phyloP scores from a whole-genome alignment of 2,113 vertebrate species.

The Scomber scombrus region DNA sequence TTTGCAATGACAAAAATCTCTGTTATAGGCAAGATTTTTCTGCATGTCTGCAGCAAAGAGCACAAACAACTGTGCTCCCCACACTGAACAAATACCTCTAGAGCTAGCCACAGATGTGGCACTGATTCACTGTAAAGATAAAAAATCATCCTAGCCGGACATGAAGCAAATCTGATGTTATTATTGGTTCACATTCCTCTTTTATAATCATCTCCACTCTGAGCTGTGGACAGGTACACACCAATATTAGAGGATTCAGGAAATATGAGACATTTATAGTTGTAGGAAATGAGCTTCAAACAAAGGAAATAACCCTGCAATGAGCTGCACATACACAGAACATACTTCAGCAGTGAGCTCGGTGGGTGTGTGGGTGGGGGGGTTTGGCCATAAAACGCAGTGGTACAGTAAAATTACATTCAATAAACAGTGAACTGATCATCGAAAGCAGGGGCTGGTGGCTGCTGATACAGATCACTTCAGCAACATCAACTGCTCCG shows the following conservation, averaged over 20 bases:
- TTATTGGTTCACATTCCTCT: conserved; percentile 47
- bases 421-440: conserved; percentile 58
- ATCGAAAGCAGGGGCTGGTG: conserved; percentile 38
- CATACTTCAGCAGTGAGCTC: conserved; percentile 15
- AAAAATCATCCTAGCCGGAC: conserved; percentile 36
- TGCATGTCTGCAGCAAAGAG: conserved; percentile 9
- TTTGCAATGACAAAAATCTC: conserved; percentile 26
- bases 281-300: conserved; percentile 53
- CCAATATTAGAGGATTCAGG: conserved; percentile 50
- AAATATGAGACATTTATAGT: conserved; percentile 48
- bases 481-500: conserved; percentile 14
- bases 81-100: conserved; percentile 10
- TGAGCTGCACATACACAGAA: conserved; percentile 8
- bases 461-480: conserved; percentile 28
- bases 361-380: neutral
- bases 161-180: conserved; percentile 41
- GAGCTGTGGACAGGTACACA: neutral
- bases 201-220: conserved; percentile 35
- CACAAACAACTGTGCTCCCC: neutral
- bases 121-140: conserved; percentile 53
- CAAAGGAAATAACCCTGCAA: conserved; percentile 38
- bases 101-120: conserved; percentile 30
- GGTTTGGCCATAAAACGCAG: conserved; percentile 20
- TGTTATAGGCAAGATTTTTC: conserved; percentile 27
- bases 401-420: conserved; percentile 76